A percentile compares a stretch with the other conserved stretches of the same genome.
phyloP scores from a whole-genome alignment of 2,113 vertebrate species.

The Isichthys henryi region DNA sequence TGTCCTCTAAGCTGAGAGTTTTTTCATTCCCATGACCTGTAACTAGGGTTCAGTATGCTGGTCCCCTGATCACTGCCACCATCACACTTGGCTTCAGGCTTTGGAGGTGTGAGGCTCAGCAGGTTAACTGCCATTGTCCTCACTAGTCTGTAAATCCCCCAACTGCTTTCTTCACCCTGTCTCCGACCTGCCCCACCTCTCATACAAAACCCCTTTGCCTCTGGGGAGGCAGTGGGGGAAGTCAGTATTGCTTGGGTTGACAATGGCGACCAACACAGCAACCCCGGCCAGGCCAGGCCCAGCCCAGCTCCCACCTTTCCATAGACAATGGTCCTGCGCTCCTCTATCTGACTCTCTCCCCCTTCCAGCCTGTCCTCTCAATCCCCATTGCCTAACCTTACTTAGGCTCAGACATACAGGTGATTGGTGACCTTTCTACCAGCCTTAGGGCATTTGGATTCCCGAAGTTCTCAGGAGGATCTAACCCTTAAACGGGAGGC shows the following conservation, averaged over 20 bases:
- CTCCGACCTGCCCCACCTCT: conserved; percentile 16
- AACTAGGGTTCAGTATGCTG: not conserved
- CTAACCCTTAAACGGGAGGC: conserved; percentile 27
- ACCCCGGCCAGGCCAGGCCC: conserved; percentile 50
- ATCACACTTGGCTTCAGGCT: conserved; percentile 40
- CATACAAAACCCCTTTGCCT: conserved; percentile 27
- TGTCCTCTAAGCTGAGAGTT: not conserved
- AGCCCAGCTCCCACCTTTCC: conserved; percentile 44
- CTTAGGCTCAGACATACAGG: conserved; percentile 50
- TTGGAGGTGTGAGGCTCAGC: conserved; percentile 36
- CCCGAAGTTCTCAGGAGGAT: conserved; percentile 58
- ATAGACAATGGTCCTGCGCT: conserved; percentile 51
- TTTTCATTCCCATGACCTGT: not conserved
- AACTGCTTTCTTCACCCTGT: conserved; percentile 11
- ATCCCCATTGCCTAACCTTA: conserved; percentile 37
- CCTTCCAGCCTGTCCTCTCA: conserved; percentile 39
- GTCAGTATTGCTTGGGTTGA: conserved; percentile 48
- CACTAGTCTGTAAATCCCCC: conserved; percentile 22
- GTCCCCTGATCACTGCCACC: conserved; percentile 34
- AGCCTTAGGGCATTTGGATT: conserved; percentile 30
- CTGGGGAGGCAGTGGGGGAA: conserved; percentile 43
- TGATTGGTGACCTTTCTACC: conserved; percentile 46
- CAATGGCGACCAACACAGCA: conserved; percentile 59
- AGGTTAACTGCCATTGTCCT: conserved; percentile 44
- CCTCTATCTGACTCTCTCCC: conserved; percentile 42